A percentile compares a stretch with the other conserved stretches of the same genome.
Conservation (phyloP, 1,140 invertebrate species). For the Drosophila sulfurigaster region DNA sequence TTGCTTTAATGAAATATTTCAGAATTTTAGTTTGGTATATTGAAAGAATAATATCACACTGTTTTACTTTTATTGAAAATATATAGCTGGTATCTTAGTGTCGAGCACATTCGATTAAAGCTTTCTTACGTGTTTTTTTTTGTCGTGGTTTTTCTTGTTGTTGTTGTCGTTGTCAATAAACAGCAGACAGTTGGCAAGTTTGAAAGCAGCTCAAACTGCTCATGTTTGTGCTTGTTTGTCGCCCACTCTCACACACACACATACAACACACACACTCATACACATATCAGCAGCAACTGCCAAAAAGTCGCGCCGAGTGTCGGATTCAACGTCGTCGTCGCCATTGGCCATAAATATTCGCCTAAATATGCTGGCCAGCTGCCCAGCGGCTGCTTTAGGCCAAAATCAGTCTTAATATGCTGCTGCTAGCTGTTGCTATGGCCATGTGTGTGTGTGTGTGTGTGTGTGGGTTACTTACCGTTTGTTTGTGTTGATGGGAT, state of each 20-base stretch:
- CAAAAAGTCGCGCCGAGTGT: slow-evolving; percentile 43
- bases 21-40: too few species aligned
- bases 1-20: too few species aligned
- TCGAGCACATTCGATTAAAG: too few species aligned
- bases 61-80: too few species aligned
- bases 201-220: slow-evolving; percentile 59
- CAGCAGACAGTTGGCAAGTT: slow-evolving; percentile 74
- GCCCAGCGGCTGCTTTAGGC: slow-evolving; percentile 61
- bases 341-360: slow-evolving; percentile 78
- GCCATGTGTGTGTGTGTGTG: slow-evolving; percentile 21
- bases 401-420: slow-evolving; percentile 81
- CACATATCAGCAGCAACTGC: slow-evolving; percentile 33
- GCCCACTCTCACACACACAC: slow-evolving; percentile 36
- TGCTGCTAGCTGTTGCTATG: slow-evolving; percentile 43
- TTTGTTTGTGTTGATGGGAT: slow-evolving; percentile 68
- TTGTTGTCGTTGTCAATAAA: slow-evolving; percentile 61
- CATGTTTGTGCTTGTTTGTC: slow-evolving; percentile 47
- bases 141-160: slow-evolving; percentile 22
- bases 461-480: slow-evolving; percentile 39
- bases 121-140: background rate
- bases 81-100: too few species aligned
- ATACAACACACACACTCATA: slow-evolving; percentile 38
- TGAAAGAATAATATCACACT: too few species aligned
- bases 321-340: slow-evolving; percentile 40
- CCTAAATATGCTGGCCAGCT: slow-evolving; percentile 79